phyloP scores from a whole-genome alignment of 2,888 invertebrate genomes.

The Drosophila multiciliata region DNA sequence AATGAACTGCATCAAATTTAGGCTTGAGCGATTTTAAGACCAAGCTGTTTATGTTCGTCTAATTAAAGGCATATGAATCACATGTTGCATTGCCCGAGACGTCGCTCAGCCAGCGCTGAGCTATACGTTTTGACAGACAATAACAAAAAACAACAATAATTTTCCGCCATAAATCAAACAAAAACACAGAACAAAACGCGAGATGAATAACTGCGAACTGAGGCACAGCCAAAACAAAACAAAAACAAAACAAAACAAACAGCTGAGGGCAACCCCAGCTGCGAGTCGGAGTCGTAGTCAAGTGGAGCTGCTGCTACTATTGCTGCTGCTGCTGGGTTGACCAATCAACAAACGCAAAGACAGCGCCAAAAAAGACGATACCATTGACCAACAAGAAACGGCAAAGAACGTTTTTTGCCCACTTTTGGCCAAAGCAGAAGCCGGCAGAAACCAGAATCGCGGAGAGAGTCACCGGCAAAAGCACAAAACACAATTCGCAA shows the following conservation, averaged over 20 bases:
- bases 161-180: constrained; percentile 73
- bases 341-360: constrained; percentile 66
- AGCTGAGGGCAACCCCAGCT: constrained; percentile 67
- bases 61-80: constrained; percentile 70
- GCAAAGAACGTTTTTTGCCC: constrained; percentile 43
- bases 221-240: constrained; percentile 28
- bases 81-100: constrained; percentile 60
- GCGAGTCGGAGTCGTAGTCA: constrained; percentile 14
- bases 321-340: constrained; percentile 15
- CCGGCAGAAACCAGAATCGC: constrained; percentile 60
- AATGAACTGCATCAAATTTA: constrained; percentile 46
- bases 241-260: constrained; percentile 48
- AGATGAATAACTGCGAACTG: constrained; percentile 58
- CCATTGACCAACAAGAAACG: constrained; percentile 48
- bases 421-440: constrained; percentile 64
- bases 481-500: constrained; percentile 55
- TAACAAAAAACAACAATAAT: constrained; percentile 49
- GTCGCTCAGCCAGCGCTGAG: constrained; percentile 10
- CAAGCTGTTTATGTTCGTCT: constrained; percentile 37
- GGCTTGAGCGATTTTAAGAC: constrained; percentile 32
- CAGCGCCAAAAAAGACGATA: constrained; percentile 57
- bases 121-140: constrained; percentile 42
- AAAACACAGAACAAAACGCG: constrained; percentile 61
- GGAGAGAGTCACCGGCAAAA: constrained; percentile 44
- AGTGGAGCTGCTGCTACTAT: constrained; percentile 17